Evolutionary conservation across 2,113 vertebrate species (phyloP).

Genomic region (Saguinus midas): DNA sequence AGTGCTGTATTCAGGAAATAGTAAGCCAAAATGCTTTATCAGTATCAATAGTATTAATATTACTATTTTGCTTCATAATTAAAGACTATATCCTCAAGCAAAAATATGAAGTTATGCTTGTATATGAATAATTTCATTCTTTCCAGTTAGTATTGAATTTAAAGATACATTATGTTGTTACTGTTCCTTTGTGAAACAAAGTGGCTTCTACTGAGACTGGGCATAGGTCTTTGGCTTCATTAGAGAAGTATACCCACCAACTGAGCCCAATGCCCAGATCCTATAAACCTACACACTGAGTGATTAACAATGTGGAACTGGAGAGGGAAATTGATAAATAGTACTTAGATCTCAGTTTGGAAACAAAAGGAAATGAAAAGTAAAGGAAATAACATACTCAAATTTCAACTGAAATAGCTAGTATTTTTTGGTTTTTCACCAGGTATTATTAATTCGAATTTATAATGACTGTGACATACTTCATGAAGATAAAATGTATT

Average conservation of each 20-base stretch:
- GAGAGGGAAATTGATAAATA: neutral
- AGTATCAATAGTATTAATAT: neutral
- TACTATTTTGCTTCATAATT: neutral
- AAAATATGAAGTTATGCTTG: neutral
- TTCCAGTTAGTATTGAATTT: neutral
- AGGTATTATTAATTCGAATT: neutral
- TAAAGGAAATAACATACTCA: neutral
- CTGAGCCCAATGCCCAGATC: neutral
- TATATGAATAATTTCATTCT: neutral
- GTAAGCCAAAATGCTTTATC: neutral
- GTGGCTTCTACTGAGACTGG: neutral
- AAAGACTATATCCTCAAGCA: neutral
- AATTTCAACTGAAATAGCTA: neutral
- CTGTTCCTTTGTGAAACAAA: constrained; percentile 28
- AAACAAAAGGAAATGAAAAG: neutral
- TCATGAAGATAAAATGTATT: neutral
- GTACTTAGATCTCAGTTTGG: neutral
- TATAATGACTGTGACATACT: neutral
- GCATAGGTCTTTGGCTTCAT: neutral
- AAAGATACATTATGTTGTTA: constrained; percentile 11
- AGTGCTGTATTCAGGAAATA: neutral
- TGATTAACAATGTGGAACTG: neutral
- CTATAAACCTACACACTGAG: neutral
- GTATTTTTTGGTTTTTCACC: neutral
- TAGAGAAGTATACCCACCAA: neutral